Conservation (phyloP, 2,113 vertebrate species). For the Sceloporus undulatus region DNA sequence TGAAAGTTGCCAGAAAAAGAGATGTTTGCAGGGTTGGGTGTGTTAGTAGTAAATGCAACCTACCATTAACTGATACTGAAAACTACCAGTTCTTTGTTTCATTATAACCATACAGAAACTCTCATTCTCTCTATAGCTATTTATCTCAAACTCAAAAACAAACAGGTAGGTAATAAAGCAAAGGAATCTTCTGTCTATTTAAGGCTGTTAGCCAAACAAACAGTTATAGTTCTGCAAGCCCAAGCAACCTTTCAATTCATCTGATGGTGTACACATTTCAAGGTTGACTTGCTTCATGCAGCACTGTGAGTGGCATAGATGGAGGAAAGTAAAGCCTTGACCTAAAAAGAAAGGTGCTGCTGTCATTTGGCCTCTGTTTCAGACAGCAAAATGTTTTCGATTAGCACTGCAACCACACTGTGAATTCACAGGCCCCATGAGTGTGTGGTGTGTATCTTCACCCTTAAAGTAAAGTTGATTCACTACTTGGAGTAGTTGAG, state of each 20-base stretch:
- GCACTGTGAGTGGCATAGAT: not conserved
- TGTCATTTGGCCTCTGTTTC: not conserved
- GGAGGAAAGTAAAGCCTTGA: not conserved
- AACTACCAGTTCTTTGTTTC: not conserved
- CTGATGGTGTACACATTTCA: fast-evolving
- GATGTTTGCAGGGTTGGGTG: slow-evolving; percentile 25
- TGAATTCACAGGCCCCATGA: not conserved
- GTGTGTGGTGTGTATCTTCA: slow-evolving; percentile 14
- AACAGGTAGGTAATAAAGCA: not conserved
- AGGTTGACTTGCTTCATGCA: not conserved
- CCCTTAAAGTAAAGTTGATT: not conserved
- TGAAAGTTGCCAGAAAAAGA: slow-evolving; percentile 7
- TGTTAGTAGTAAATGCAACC: slow-evolving; percentile 8
- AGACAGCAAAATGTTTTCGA: not conserved
- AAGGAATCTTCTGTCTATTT: not conserved
- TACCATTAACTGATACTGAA: slow-evolving; percentile 9
- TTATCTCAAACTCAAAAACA: not conserved
- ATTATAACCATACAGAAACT: slow-evolving; percentile 12
- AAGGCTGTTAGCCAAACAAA: slow-evolving; percentile 33
- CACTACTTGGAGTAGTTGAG: not conserved
- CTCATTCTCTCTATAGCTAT: not conserved
- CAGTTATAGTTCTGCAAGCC: not conserved
- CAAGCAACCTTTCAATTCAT: fast-evolving
- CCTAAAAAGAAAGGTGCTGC: not conserved
- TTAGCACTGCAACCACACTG: not conserved